phyloP scores from a whole-genome alignment of 2,797 vertebrate species.

The Erpetoichthys calabaricus region DNA sequence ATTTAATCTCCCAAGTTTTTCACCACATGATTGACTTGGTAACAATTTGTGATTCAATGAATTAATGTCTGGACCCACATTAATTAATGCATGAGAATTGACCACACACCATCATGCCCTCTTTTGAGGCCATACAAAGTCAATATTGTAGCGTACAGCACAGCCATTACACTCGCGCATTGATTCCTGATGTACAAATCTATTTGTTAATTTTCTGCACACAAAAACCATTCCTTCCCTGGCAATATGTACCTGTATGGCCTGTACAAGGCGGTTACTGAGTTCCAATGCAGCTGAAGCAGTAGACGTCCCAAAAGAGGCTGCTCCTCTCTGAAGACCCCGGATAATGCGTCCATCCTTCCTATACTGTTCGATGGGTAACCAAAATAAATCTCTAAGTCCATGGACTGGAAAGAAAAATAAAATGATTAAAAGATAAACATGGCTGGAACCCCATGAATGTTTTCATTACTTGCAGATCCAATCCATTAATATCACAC shows the following conservation, averaged over 20 bases:
- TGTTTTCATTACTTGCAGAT: no score
- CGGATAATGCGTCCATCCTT: slow-evolving; percentile 82
- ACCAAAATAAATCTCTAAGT: slow-evolving; percentile 81
- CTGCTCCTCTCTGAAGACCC: slow-evolving; percentile 80
- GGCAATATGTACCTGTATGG: slow-evolving; percentile 65
- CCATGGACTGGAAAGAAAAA: slow-evolving; percentile 57
- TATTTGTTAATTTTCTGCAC: neutral
- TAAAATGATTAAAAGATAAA: no score
- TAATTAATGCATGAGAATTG: no score
- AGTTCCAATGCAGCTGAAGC: slow-evolving; percentile 84
- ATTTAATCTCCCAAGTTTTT: no score
- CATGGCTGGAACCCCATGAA: neutral
- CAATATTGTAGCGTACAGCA: no score
- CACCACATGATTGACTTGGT: no score
- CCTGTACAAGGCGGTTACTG: slow-evolving; percentile 84
- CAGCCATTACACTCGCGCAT: no score
- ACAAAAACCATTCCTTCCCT: neutral
- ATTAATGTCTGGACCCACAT: no score
- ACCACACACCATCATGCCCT: no score
- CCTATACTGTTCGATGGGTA: slow-evolving; percentile 83
- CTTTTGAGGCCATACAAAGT: no score
- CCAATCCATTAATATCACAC: no score
- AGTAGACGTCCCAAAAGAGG: slow-evolving; percentile 81
- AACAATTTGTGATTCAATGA: no score
- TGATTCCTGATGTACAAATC: neutral